Conservation (phyloP, 2,797 vertebrate genomes). For the Amphiprion clarkii region DNA sequence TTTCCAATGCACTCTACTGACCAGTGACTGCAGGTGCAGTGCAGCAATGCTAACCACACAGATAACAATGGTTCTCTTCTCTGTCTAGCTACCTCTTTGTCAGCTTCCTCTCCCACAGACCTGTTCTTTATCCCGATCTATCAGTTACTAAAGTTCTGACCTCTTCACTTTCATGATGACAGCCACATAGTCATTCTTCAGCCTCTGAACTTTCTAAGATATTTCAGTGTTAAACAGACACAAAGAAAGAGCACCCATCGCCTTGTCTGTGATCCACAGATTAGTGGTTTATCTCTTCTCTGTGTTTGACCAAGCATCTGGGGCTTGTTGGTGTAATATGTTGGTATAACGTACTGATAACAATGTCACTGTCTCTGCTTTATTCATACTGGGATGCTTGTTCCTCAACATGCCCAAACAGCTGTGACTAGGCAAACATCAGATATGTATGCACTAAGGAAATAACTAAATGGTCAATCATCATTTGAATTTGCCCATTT, state of each 20-base stretch:
- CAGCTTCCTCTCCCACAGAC: slow-evolving; percentile 1
- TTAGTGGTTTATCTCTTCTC: slow-evolving; percentile 39
- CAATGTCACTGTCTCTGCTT: neutral
- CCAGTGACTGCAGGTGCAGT: neutral
- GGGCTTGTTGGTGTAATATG: slow-evolving; percentile 8
- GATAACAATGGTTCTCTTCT: neutral
- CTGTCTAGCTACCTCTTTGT: slow-evolving; percentile 1
- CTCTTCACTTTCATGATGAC: slow-evolving; percentile 20
- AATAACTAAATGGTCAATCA: too few species aligned
- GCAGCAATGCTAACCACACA: neutral
- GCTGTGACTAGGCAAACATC: neutral
- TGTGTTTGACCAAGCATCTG: slow-evolving; percentile 36
- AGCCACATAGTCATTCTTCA: slow-evolving; percentile 23
- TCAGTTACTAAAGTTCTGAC: slow-evolving; percentile 24
- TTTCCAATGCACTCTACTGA: neutral
- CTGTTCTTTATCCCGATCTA: slow-evolving; percentile 7
- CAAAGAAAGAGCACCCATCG: slow-evolving; percentile 30
- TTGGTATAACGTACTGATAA: slow-evolving; percentile 9
- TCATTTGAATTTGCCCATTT: too few species aligned
- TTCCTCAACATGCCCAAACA: neutral
- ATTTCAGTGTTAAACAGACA: slow-evolving; percentile 41
- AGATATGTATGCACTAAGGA: neutral
- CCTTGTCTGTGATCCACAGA: slow-evolving; percentile 23
- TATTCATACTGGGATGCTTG: neutral
- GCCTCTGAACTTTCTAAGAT: slow-evolving; percentile 35